Conservation (phyloP, 2,797 vertebrate genomes). For the Glossophaga mutica region DNA sequence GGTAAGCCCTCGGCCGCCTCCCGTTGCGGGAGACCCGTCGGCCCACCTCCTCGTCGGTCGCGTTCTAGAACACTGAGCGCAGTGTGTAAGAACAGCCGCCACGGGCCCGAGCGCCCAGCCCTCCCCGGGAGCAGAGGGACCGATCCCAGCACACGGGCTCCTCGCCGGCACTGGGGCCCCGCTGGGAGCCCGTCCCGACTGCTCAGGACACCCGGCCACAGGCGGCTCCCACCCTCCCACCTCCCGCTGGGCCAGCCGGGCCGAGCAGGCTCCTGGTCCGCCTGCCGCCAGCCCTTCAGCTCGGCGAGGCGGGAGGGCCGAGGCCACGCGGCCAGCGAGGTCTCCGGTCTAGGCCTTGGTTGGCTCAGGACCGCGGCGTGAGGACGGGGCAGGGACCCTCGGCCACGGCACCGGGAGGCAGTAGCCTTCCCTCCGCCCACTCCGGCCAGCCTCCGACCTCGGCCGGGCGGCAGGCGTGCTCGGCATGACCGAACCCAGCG, state of each 20-base stretch:
- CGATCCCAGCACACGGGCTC: background rate
- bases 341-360: background rate
- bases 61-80: background rate
- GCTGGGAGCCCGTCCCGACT: background rate
- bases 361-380: no score
- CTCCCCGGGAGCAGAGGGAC: background rate
- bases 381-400: background rate
- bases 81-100: background rate
- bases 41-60: background rate
- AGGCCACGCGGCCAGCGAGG: background rate
- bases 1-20: background rate
- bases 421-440: background rate
- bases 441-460: background rate
- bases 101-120: background rate
- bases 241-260: background rate
- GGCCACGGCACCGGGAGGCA: background rate
- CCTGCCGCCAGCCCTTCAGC: background rate
- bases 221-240: background rate
- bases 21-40: background rate
- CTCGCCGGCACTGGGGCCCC: background rate
- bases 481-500: accelerated
- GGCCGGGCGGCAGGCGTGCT: background rate
- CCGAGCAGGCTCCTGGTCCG: background rate
- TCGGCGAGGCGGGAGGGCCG: accelerated
- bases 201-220: no score